These are phyloP conservation scores for Brachyopa scutellaris DNA, from an alignment of 2,888 invertebrate genomes.

Conservation along the genomic window DNA sequence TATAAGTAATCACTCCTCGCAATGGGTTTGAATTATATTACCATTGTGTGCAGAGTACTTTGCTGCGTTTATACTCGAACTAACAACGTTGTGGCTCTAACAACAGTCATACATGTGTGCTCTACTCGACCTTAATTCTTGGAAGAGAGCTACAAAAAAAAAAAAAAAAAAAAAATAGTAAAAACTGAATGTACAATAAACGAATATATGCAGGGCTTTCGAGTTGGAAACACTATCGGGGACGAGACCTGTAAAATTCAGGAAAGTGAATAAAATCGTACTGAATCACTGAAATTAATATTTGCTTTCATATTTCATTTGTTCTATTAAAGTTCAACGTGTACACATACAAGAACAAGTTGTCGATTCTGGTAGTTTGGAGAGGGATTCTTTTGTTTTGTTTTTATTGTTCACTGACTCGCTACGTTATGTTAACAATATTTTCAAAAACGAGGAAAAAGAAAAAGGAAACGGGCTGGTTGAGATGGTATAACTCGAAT, in stretches of 20 bases:
- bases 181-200: conserved; percentile 49
- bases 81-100: conserved; percentile 61
- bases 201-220: conserved; percentile 26
- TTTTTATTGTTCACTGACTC: neutral
- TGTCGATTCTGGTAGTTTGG: too few species aligned
- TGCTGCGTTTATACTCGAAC: conserved; percentile 61
- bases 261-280: conserved; percentile 25
- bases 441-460: too few species aligned
- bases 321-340: neutral
- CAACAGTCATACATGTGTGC: conserved; percentile 62
- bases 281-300: conserved; percentile 50
- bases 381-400: neutral
- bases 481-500: too few species aligned
- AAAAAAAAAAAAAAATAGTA: conserved; percentile 12
- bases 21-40: conserved; percentile 70
- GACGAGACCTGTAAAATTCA: conserved; percentile 8
- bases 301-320: conserved; percentile 26
- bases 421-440: too few species aligned
- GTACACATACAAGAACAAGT: too few species aligned
- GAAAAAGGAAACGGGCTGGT: too few species aligned
- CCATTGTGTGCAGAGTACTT: conserved; percentile 69
- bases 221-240: conserved; percentile 11
- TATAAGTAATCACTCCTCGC: conserved; percentile 66
- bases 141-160: conserved; percentile 24
- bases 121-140: conserved; percentile 68